These are phyloP conservation scores for Drosophila mauritiana DNA, from an alignment of 1,140 invertebrate species.

Conservation along the genomic window DNA sequence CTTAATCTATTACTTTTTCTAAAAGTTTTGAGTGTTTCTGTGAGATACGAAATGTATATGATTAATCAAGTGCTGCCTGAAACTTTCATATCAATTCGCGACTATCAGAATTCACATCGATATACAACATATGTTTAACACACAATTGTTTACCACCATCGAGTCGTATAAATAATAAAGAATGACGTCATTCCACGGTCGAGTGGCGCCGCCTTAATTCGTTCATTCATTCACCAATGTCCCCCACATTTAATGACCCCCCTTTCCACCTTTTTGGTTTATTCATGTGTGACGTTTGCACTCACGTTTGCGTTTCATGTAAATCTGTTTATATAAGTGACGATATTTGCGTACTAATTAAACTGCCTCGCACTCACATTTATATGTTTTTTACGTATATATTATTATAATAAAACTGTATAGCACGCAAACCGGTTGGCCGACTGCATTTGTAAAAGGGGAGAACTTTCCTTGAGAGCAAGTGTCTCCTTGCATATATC, in stretches of 20 bases:
- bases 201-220: conserved; percentile 54
- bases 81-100: neutral
- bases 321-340: conserved; percentile 69
- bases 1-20: conserved; percentile 5
- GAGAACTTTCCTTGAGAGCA: conserved; percentile 19
- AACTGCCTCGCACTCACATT: conserved; percentile 39
- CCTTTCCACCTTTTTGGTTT: neutral
- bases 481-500: conserved; percentile 20
- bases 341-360: conserved; percentile 76
- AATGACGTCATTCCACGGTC: conserved; percentile 65
- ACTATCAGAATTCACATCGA: conserved; percentile 16
- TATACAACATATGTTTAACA: conserved; percentile 48
- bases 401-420: neutral
- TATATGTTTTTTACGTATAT: neutral
- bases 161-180: conserved; percentile 13
- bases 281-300: conserved; percentile 46
- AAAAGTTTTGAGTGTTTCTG: neutral
- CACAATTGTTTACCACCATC: conserved; percentile 23
- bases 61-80: conserved; percentile 10
- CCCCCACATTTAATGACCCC: conserved; percentile 24
- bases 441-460: conserved; percentile 9
- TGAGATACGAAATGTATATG: neutral
- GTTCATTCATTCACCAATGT: conserved; percentile 26
- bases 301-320: conserved; percentile 27
- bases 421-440: conserved; percentile 31